Conservation (phyloP, 2,888 invertebrate genomes). For the Drosophila melanosoma region DNA sequence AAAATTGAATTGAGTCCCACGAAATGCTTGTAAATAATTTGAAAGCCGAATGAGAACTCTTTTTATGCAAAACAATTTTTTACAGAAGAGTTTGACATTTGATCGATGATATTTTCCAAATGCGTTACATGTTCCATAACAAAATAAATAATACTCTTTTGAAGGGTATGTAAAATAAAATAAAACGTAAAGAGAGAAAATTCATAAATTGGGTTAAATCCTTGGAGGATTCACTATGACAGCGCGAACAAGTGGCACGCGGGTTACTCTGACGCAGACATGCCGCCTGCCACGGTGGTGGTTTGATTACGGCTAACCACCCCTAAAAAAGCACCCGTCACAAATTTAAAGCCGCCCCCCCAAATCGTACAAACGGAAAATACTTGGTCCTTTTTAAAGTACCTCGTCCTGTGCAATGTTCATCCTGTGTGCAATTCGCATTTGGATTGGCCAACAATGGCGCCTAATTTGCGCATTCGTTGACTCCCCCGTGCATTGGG, state of each 20-base stretch:
- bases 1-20: background rate
- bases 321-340: conserved; percentile 33
- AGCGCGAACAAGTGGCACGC: conserved; percentile 78
- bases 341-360: conserved; percentile 53
- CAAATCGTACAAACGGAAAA: background rate
- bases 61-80: background rate
- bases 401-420: conserved; percentile 10
- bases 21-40: background rate
- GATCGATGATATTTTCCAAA: background rate
- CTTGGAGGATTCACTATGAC: conserved; percentile 82
- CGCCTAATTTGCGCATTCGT: conserved; percentile 67
- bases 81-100: background rate
- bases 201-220: conserved; percentile 83
- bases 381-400: conserved; percentile 21
- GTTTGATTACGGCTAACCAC: conserved; percentile 53
- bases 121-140: background rate
- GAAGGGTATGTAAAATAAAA: conserved; percentile 12
- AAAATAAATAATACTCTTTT: background rate
- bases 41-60: background rate
- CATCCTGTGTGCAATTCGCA: conserved; percentile 37
- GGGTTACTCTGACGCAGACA: conserved; percentile 60
- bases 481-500: conserved; percentile 63
- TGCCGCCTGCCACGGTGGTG: conserved; percentile 53
- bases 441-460: conserved; percentile 71
- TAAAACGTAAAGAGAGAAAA: conserved; percentile 36